Conservation (phyloP, 1,140 invertebrate species). For the Lordiphosa clarofinis region DNA sequence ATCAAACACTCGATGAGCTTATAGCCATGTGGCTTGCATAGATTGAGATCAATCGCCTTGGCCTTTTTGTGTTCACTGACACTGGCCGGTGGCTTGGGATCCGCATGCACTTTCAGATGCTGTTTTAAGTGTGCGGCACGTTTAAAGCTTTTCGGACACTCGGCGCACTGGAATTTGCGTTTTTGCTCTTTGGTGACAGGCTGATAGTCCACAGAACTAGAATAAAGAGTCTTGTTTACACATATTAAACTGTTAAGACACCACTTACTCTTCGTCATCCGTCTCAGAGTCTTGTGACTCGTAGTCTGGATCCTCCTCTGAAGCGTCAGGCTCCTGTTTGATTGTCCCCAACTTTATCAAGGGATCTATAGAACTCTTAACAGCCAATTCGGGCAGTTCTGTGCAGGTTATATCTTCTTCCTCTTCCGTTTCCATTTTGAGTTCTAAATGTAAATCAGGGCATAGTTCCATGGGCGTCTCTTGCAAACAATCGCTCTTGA, state of each 20-base stretch:
- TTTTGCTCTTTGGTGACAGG: too few species aligned
- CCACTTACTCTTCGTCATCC: too few species aligned
- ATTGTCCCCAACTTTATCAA: constrained; percentile 44
- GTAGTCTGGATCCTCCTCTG: too few species aligned
- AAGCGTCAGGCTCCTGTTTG: too few species aligned
- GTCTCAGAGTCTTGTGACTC: too few species aligned
- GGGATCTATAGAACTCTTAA: constrained; percentile 49
- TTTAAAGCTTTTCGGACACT: constrained; percentile 53
- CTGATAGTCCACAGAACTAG: too few species aligned
- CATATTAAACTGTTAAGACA: too few species aligned
- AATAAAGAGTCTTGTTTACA: too few species aligned
- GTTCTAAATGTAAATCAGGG: constrained; percentile 60
- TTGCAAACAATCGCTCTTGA: constrained; percentile 43
- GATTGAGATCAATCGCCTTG: constrained; percentile 56
- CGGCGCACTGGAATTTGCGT: constrained; percentile 31
- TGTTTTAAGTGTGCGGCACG: constrained; percentile 43
- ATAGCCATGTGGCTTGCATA: constrained; percentile 64
- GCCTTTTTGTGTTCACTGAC: constrained; percentile 59
- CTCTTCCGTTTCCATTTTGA: constrained; percentile 59
- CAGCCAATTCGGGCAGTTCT: constrained; percentile 35
- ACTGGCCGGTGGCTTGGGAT: constrained; percentile 55
- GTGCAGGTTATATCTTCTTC: constrained; percentile 48
- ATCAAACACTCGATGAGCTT: constrained; percentile 72
- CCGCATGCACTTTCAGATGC: constrained; percentile 52
- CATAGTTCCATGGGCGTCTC: constrained; percentile 62